Base-by-base conservation (phyloP, 1,140 invertebrate genomes). In the Branchinecta lynchi region DNA sequence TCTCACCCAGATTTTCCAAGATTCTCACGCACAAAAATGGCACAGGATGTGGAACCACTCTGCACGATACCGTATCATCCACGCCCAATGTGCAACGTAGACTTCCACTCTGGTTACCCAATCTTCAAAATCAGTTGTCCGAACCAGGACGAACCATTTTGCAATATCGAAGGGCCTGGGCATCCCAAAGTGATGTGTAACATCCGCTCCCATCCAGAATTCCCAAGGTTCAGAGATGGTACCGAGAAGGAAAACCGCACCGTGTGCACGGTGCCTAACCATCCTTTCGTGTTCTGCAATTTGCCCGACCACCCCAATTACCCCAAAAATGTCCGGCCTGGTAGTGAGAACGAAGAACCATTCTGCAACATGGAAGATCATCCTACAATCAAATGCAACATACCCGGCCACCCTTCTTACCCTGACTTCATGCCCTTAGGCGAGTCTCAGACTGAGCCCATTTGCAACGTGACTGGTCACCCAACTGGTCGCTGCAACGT, bases 301-400 rank as follows among this genome's bases (percentile, higher is more conserved):
- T 66, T 71, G 46, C 32, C 68, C 45, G 69, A 68, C 10, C 71
- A 71, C n/a, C 71, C 71, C 0, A 21, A 69, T 45, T 71, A 69
- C 32, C 71, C 71, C 9, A 66, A 69, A 15, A 69, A 66, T 20
- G 43, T 45, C 44, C 43, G 68, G 12, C 45, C 43, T n/a, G 70
- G 65, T 10, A 45, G 46, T 8, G 46, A 67, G 0, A 65, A 70
- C 15, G 8, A 21, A 15, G 46, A 70, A n/a, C 69, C 68, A 0
- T 21, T 69, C n/a, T 71, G 71, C 44, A 71, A 71, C 65, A 60
- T 71, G 3, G 67, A 67, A 17, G 71, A 51, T 7, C 71, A 71
- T 66, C 66, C 32, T 3, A 7, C 17, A 9, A 43, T 44, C 65
- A 69, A 69, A 44, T 71, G 71, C 65, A 71, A 71, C n/a, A 69